Percentiles rank a stretch among this genome's conserved stretches.
Conservation (phyloP, 2,888 invertebrate genomes). For the Ormyrus rosae region DNA sequence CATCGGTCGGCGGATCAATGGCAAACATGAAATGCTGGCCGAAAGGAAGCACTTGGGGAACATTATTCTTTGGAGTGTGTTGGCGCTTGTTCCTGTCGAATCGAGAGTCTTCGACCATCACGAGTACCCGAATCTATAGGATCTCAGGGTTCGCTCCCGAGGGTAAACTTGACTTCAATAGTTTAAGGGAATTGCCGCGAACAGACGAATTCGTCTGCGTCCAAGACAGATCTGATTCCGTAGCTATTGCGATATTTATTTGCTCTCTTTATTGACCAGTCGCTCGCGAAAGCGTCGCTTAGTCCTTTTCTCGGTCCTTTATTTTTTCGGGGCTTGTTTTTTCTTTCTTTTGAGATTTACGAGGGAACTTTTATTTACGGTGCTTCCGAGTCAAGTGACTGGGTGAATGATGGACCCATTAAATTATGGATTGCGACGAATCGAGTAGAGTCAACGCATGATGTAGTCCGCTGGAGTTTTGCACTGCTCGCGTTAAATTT, state of each 20-base stretch:
- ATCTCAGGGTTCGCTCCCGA: conserved; percentile 55
- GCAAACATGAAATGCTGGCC: conserved; percentile 15
- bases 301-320: conserved; percentile 22
- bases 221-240: conserved; percentile 64
- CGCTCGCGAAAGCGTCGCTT: not conserved
- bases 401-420: conserved; percentile 15
- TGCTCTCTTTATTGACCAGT: conserved; percentile 52
- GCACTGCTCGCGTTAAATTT: no score
- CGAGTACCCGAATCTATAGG: not conserved
- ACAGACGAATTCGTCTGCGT: conserved; percentile 63
- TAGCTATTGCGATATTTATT: conserved; percentile 67
- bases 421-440: conserved; percentile 25
- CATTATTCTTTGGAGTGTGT: conserved; percentile 18
- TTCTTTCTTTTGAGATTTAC: conserved; percentile 2
- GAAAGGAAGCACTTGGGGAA: not conserved
- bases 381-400: not conserved
- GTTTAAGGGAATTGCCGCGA: conserved; percentile 69
- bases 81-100: not conserved
- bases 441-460: not conserved
- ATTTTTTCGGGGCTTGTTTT: conserved; percentile 48
- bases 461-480: no score
- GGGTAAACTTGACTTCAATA: conserved; percentile 70
- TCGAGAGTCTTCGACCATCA: not conserved
- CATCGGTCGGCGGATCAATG: conserved; percentile 10
- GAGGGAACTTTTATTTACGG: conserved; percentile 33